A percentile compares a stretch with the other conserved stretches of the same genome.
Conservation (phyloP, 2,113 vertebrate genomes). For the Saimiri boliviensis region DNA sequence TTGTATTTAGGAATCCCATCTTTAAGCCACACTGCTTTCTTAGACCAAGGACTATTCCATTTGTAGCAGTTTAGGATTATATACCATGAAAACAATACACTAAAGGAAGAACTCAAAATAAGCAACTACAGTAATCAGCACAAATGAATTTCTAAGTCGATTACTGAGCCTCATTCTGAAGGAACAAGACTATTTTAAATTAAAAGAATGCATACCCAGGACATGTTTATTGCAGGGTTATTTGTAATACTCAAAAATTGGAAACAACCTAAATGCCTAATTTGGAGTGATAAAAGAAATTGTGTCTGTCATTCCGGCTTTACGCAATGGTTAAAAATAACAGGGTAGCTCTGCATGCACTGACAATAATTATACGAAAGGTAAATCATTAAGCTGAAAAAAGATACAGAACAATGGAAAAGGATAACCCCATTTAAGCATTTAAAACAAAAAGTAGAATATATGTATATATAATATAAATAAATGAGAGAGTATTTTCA, state of each 20-base stretch:
- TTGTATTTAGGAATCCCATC: conserved; percentile 28
- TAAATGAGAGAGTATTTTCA: background rate
- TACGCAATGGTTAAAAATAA: conserved; percentile 41
- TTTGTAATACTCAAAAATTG: background rate
- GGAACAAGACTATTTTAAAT: conserved; percentile 27
- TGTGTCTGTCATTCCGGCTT: background rate
- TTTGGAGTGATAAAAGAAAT: conserved; percentile 10
- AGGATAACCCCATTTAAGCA: background rate
- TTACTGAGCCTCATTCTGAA: conserved; percentile 41
- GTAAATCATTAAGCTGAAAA: background rate
- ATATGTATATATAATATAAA: background rate
- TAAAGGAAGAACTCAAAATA: background rate
- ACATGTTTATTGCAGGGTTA: background rate
- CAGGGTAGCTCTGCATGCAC: background rate
- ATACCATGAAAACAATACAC: background rate
- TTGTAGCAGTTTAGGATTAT: background rate
- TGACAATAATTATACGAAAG: background rate
- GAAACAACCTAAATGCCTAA: conserved; percentile 17
- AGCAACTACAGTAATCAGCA: background rate
- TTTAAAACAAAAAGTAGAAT: background rate
- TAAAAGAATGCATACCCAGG: conserved; percentile 19
- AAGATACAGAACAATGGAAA: background rate
- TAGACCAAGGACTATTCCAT: background rate
- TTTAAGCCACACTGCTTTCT: conserved; percentile 6
- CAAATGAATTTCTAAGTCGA: conserved; percentile 26